Base-by-base conservation (phyloP, 2,113 vertebrate genomes). In the Erythrocercus mccallii region DNA sequence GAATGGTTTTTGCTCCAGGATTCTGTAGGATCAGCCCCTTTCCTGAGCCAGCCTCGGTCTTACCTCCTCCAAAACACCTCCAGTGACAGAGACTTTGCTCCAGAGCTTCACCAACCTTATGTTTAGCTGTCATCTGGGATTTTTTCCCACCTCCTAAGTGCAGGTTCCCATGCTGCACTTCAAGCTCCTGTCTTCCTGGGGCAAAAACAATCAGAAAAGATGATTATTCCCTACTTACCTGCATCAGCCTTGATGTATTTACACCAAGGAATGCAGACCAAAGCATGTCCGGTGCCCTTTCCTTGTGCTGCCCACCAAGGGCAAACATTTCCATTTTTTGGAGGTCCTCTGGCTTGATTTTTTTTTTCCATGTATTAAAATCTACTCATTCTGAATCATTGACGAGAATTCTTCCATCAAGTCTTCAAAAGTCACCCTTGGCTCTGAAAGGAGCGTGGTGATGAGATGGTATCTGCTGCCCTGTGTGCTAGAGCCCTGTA, bases 321-420 rank as follows among this genome's bases (percentile, higher is more conserved):
- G 8, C 38, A 33, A 65, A 40, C 0, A 0, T 38, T 25, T 21
- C 1, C 1, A 0, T 16, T 74, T 54, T 42, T 27, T 9, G 9
- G 56, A 70, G 31, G 3, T 61, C 30, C 24, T 48, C 27, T 23
- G 23, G 20, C 40, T 24, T 3, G 3, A 11, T 9, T 33, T 51
- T 45, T 64, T 22, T 15, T 40, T 47, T 44, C 12, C 15, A 4
- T 17, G 33, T 4, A 1, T 53, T 58, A 28, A 66, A 53, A 60
- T n/a, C 27, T 31, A 17, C 12, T 37, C 1, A 0, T 58, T 64
- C 22, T 8, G 58, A 48, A 9, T 33, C 15, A 2, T 21, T 30
- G 10, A 10, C 0, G 1, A 24, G 56, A 70, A 51, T 65, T 82
- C 65, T 70, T 65, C 65, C 50, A 3, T 24, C 5, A 0, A 3